Base-by-base conservation (phyloP, 2,888 invertebrate species). In the Agrochola circellaris region DNA sequence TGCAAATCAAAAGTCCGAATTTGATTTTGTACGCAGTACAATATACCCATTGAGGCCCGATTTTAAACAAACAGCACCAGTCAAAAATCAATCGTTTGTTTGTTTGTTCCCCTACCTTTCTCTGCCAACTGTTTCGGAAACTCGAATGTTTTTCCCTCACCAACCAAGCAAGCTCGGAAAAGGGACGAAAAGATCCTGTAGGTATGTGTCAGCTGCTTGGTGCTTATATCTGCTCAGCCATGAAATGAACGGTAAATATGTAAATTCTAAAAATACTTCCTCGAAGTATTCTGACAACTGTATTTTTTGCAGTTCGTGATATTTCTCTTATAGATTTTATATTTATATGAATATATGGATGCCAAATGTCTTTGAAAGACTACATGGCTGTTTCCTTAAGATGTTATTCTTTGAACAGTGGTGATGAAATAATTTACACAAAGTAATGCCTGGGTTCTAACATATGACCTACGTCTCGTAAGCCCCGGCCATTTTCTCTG, bases 201-300 rank as follows among this genome's bases (percentile, higher is more conserved):
- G n/a, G n/a, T 62, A 48, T 62, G 20, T 76, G 51, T 23, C 61
- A 66, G 78, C 45, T 65, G 48, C 61, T 56, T 68, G 61, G 78
- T 72, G 70, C 62, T 73, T 75, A 60, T 81, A 73, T 78, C 73
- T 72, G 70, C 64, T 78, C 82, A 78, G 11, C 34, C 71, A 62
- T 72, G 78, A 78, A 82, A 82, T 68, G 76, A 84, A 81, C 42
- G 70, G 73, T 75, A 81, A 84, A 66, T 84, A 83, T 84, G 83
- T 71, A 73, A 84, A 84, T 83, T 76, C 64, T 13, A 17, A 23
- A 70, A 73, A 81, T 64, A 81, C 45, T 68, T 34, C 54, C 54
- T 17, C 51, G 8, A 60, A 64, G 38, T 71, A 58, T 67, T 70
- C 15, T 45, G 69, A 45, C 56, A 62, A 30, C 34, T 58, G 61